Percentiles rank a stretch among this genome's conserved stretches.
These are phyloP conservation scores for Silurus lanzhouensis DNA, from an alignment of 2,797 vertebrate genomes.

Conservation along the genomic window DNA sequence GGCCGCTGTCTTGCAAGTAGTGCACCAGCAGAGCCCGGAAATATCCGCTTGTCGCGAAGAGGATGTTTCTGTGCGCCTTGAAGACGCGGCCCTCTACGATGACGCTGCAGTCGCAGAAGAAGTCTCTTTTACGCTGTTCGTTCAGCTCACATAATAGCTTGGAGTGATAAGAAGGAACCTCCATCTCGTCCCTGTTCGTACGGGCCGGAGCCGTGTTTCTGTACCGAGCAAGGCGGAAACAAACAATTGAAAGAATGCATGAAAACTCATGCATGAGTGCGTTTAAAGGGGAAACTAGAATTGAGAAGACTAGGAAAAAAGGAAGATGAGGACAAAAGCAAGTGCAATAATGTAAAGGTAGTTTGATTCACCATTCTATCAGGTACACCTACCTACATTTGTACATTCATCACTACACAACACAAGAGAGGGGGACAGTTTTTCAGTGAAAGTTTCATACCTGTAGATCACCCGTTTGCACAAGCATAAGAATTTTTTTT, in stretches of 20 bases:
- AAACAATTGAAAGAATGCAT: background rate
- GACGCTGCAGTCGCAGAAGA: slow-evolving; percentile 98
- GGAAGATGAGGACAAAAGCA: too few species aligned
- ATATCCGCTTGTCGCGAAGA: slow-evolving; percentile 96
- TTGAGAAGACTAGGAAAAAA: background rate
- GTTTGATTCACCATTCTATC: background rate
- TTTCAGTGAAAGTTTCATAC: background rate
- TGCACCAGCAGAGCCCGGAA: slow-evolving; percentile 93
- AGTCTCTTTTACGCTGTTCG: slow-evolving; percentile 93
- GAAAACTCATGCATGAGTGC: background rate
- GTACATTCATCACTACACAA: too few species aligned
- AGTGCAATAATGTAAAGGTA: too few species aligned
- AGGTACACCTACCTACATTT: background rate
- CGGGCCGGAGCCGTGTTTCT: slow-evolving; percentile 34
- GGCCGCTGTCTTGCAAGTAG: slow-evolving; percentile 91
- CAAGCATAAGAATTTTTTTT: background rate
- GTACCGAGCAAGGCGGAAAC: background rate
- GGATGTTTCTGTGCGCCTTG: slow-evolving; percentile 94
- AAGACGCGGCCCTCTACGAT: slow-evolving; percentile 96
- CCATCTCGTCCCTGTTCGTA: slow-evolving; percentile 75
- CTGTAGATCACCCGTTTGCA: background rate
- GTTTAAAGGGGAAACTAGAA: background rate
- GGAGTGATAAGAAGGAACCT: slow-evolving; percentile 87
- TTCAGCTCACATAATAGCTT: slow-evolving; percentile 93
- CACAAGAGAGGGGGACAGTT: too few species aligned